Evolutionary conservation across 2,113 vertebrate genomes (phyloP), one percentile per base, ranked within the genome.

Genomic region (Dromaius novaehollandiae): DNA sequence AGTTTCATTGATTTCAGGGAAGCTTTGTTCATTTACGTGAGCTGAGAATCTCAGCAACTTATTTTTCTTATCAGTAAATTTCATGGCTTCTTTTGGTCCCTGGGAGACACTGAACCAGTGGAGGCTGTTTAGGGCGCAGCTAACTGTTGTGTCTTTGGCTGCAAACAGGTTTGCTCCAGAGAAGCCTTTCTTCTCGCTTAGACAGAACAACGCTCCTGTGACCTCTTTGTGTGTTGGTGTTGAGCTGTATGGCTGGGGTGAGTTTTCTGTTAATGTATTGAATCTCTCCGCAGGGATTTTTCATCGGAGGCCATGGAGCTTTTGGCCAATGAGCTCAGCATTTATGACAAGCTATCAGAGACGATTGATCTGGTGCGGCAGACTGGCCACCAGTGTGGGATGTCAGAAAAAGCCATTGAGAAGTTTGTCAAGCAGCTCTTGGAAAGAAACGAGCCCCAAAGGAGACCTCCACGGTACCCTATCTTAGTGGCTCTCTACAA

Each of bases 261-360:
- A 11, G 21, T 20, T 66, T 80, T 61, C 80, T 36, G 34, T 61
- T 97, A 90, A 81, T 8, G 0, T 21, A 2, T 50, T 56, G 13
- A 44, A 61, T 97, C 19, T 96, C 58, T 75, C 92, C 32, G 3
- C 91, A 98, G 98, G 97, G 97, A 96, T 97, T 96, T 94, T 91
- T 75, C 88, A 26, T 71, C 42, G 0, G 96, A 93, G 96, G 96
- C 97, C 98, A 99, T 99, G 99, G 99, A 99, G 93, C 98, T 99
- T 38, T 98, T 98, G 0, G 97, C 98, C 94, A 99, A 98, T 6
- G 99, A 99, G 91, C 98, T 99, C 82, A 99, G 99, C 89, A 99
- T 99, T 97, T 99, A 99, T 82, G 99, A 99, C 98, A 99, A 99
- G 93, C 98, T 99, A n/a, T 98, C 99, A 0, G 99, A 99, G 97